Base-by-base conservation (phyloP, 23 tunicate species). In the Halocynthia aurantium region DNA sequence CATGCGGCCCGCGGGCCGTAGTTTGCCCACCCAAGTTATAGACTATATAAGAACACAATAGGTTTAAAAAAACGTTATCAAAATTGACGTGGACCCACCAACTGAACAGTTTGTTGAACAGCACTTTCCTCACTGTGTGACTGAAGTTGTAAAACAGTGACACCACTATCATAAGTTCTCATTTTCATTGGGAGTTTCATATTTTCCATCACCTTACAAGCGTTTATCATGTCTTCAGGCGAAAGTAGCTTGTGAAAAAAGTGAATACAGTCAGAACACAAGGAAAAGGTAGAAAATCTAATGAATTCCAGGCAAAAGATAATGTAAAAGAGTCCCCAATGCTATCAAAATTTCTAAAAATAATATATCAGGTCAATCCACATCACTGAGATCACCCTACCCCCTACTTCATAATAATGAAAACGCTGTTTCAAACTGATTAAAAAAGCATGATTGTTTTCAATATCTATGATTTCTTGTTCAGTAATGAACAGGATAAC, bases 181-280 rank as follows among this genome's bases (percentile, higher is more conserved):
- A 92, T 73, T 54, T 77, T 74, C 56, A 92, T 61, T 5, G 87
- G 64, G 9, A 92, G 83, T 56, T 82, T 75, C 50, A 86, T 56
- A 18, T 76, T 57, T 21, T 77, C 73, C 79, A 92, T 15, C 86
- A 82, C 80, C 61, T 71, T 65, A 62, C 98, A 92, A 19, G 98
- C 91, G 55, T 86, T 82, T 22, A 92, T 73, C 49, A 92, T 57
- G 58, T 92, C 98, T 6, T 92, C 98, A 12, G 98, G 98, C 0
- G 98, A 92, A 18, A 92, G 62, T 7, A 92, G 82, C 83, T 74
- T 52, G 15, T 0, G 22, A 64, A 17, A 57, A 76, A 57, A 31
- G 15, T 0, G 22, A 64, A 17, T 4, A 76, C 7, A 31, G 44
- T 31, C 44, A 31, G 44, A 31, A 1, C 44, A 31, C 4, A 4